A percentile compares a stretch with the other conserved stretches of the same genome.
Evolutionary conservation across 2,888 invertebrate genomes (phyloP).

Genomic region (Protonemura montana): DNA sequence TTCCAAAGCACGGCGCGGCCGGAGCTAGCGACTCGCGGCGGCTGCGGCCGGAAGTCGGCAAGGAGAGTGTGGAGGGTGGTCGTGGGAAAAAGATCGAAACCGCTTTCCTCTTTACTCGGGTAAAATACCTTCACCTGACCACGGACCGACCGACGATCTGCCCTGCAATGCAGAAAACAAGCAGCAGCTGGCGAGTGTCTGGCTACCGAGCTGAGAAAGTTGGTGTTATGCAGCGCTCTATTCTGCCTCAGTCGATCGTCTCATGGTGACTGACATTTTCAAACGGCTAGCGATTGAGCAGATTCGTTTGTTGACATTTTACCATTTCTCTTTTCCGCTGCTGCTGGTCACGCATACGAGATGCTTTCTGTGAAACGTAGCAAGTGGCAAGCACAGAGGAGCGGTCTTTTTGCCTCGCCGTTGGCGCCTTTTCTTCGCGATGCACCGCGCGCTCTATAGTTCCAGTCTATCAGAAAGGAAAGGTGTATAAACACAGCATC

Average conservation of each 20-base stretch:
- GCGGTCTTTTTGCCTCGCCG: neutral
- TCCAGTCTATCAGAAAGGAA: neutral
- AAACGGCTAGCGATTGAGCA: neutral
- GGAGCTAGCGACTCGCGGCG: no score
- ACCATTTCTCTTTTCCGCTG: neutral
- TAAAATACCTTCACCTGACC: slow-evolving; percentile 14
- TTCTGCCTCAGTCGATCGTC: neutral
- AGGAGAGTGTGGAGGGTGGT: slow-evolving; percentile 29
- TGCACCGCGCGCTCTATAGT: neutral
- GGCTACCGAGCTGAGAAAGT: neutral
- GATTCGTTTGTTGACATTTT: neutral
- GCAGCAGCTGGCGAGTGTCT: neutral
- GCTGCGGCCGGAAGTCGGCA: slow-evolving; percentile 25
- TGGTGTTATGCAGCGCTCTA: neutral
- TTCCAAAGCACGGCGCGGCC: slow-evolving; percentile 30
- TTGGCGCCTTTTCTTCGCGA: neutral
- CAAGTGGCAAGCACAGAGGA: neutral
- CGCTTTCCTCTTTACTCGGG: slow-evolving; percentile 16
- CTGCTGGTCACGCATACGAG: neutral
- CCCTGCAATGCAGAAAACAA: neutral
- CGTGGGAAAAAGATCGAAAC: slow-evolving; percentile 34
- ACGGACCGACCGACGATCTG: neutral
- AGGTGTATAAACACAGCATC: neutral
- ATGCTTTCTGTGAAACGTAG: neutral
- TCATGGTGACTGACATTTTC: neutral